A percentile compares a stretch with the other conserved stretches of the same genome.
phyloP scores from a whole-genome alignment of 2,113 vertebrate species.

The Pelusios castaneus region DNA sequence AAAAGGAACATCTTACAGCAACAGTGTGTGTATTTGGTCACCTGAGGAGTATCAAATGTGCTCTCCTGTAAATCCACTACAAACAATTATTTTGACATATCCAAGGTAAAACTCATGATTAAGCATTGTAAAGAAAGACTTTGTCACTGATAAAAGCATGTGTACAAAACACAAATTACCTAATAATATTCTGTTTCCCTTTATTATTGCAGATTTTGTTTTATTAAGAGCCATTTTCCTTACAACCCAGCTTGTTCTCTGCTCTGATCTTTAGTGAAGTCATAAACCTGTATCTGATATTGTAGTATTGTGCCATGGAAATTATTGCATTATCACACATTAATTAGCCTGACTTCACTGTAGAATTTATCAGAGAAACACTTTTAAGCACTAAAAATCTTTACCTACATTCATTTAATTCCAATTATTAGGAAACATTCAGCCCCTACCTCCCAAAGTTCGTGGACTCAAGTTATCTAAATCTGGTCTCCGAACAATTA shows the following conservation, averaged over 20 bases:
- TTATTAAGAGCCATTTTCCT: background rate
- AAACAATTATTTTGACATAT: background rate
- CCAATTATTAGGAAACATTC: background rate
- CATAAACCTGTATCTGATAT: background rate
- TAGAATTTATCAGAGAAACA: background rate
- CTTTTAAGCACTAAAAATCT: background rate
- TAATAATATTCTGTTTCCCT: background rate
- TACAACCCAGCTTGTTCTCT: background rate
- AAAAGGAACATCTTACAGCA: background rate
- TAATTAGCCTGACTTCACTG: background rate
- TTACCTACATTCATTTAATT: background rate
- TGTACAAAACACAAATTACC: background rate
- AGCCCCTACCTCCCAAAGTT: too few species aligned
- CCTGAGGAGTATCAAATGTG: background rate
- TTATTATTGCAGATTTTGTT: background rate
- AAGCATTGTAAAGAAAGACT: background rate
- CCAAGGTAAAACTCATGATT: background rate
- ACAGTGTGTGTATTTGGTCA: background rate
- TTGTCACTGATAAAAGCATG: background rate
- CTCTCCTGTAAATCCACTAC: background rate
- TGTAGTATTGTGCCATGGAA: background rate
- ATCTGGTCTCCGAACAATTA: background rate
- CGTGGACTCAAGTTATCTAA: background rate
- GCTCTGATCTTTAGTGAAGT: background rate
- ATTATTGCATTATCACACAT: background rate